Evolutionary conservation across 2,888 invertebrate genomes (phyloP).

Genomic region (Fabriciana adippe): DNA sequence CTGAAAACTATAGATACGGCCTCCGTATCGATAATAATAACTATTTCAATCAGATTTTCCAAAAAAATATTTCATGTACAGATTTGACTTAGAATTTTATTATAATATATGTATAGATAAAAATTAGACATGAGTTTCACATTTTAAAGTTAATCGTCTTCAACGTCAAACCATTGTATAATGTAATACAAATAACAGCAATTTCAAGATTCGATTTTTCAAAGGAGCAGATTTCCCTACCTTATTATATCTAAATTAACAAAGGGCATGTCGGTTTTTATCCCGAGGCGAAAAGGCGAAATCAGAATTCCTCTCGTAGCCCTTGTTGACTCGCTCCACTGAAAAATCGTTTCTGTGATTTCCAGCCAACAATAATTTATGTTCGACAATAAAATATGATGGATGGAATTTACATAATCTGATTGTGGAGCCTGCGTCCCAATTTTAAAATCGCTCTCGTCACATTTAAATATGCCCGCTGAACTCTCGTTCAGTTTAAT

Average conservation of each 20-base stretch:
- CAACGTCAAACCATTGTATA: neutral
- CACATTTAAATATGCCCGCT: slow-evolving; percentile 24
- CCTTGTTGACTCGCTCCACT: slow-evolving; percentile 48
- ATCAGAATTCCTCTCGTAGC: slow-evolving; percentile 28
- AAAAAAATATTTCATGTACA: too few relatives aligned
- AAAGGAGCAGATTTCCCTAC: slow-evolving; percentile 16
- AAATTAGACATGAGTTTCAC: neutral
- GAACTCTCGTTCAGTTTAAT: slow-evolving; percentile 7
- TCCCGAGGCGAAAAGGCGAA: slow-evolving; percentile 34
- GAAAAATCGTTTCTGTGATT: slow-evolving; percentile 49
- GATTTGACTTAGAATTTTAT: too few relatives aligned
- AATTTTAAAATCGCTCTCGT: slow-evolving; percentile 37
- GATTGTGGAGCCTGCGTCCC: slow-evolving; percentile 31
- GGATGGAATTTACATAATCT: slow-evolving; percentile 43
- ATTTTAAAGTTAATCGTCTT: slow-evolving; percentile 3
- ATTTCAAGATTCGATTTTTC: slow-evolving; percentile 4
- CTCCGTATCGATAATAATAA: too few relatives aligned
- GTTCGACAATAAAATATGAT: slow-evolving; percentile 48
- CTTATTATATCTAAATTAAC: slow-evolving; percentile 27
- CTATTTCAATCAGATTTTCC: too few relatives aligned
- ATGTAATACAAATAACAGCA: slow-evolving; percentile 5
- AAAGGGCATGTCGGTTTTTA: slow-evolving; percentile 30
- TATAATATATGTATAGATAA: too few relatives aligned
- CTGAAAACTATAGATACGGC: too few relatives aligned
- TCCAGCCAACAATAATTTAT: slow-evolving; percentile 51